A percentile compares a stretch with the other conserved stretches of the same genome.
These are phyloP conservation scores for Melolontha melolontha DNA, from an alignment of 2,888 invertebrate genomes.

Conservation along the genomic window DNA sequence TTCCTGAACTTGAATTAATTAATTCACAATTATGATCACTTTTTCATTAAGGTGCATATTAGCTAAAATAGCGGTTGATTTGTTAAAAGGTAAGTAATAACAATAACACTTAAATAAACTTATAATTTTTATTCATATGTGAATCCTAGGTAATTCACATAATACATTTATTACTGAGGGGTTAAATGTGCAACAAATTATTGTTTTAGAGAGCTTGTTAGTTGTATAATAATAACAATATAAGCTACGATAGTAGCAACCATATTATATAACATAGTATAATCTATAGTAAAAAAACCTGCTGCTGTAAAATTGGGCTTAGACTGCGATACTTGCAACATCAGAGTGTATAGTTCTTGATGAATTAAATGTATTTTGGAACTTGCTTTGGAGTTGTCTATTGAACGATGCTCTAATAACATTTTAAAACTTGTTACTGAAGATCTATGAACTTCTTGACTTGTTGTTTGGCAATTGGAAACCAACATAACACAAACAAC, in stretches of 20 bases:
- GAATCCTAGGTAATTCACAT: no score
- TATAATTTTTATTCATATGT: no score
- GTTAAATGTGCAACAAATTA: no score
- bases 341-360: slow-evolving; percentile 15
- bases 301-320: slow-evolving; percentile 24
- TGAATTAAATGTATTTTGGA: slow-evolving; percentile 10
- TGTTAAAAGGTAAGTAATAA: no score
- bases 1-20: no score
- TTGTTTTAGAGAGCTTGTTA: slow-evolving; percentile 2
- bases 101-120: no score
- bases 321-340: slow-evolving; percentile 17
- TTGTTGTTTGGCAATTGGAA: slow-evolving; percentile 18
- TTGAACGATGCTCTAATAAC: slow-evolving; percentile 11
- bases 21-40: no score
- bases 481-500: slow-evolving; percentile 26
- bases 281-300: slow-evolving; percentile 34
- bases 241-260: slow-evolving; percentile 28
- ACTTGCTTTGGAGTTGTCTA: slow-evolving; percentile 1
- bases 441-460: slow-evolving; percentile 12
- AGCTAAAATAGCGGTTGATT: no score
- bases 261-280: slow-evolving; percentile 30
- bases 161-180: no score
- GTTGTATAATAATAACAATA: slow-evolving; percentile 34
- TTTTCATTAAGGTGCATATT: no score
- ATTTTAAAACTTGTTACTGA: slow-evolving; percentile 28